A percentile compares a stretch with the other conserved stretches of the same genome.
phyloP scores from a whole-genome alignment of 1,140 invertebrate genomes.

The Pseudomyrmex sp. region DNA sequence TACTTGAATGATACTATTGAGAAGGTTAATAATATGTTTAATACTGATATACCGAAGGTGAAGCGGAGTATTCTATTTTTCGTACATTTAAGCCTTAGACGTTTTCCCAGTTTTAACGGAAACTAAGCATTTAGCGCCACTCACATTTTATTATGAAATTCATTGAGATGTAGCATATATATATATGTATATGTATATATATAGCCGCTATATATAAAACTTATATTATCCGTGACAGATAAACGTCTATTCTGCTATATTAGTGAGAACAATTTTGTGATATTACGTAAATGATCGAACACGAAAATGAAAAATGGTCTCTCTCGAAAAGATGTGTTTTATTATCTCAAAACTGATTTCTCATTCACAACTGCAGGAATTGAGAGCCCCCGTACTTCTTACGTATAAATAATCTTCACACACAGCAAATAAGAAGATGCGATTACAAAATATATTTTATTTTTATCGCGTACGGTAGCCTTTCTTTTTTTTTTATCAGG shows the following conservation, averaged over 20 bases:
- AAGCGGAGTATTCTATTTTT: slow-evolving; percentile 58
- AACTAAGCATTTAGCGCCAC: slow-evolving; percentile 41
- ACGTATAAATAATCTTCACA: slow-evolving; percentile 8
- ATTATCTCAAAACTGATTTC: slow-evolving; percentile 27
- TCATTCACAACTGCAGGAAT: slow-evolving; percentile 51
- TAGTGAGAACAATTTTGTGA: slow-evolving; percentile 54
- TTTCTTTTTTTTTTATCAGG: slow-evolving; percentile 24
- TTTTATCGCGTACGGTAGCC: neutral
- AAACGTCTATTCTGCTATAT: slow-evolving; percentile 55
- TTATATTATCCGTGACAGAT: slow-evolving; percentile 53
- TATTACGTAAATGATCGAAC: slow-evolving; percentile 50
- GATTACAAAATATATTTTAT: slow-evolving; percentile 17
- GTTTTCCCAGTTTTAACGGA: slow-evolving; percentile 44
- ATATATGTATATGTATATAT: no score
- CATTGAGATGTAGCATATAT: slow-evolving; percentile 25
- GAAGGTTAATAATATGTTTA: slow-evolving; percentile 33
- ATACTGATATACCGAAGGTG: slow-evolving; percentile 44
- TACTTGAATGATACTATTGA: slow-evolving; percentile 23
- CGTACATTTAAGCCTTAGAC: slow-evolving; percentile 58
- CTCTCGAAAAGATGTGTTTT: neutral
- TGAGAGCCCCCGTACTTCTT: slow-evolving; percentile 29
- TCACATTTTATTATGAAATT: slow-evolving; percentile 53
- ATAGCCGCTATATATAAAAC: slow-evolving; percentile 45
- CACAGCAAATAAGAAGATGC: slow-evolving; percentile 4
- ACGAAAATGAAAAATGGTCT: neutral